A percentile compares a stretch with the other conserved stretches of the same genome.
Conservation (phyloP, 2,888 invertebrate genomes). For the Tetragonisca angustula region DNA sequence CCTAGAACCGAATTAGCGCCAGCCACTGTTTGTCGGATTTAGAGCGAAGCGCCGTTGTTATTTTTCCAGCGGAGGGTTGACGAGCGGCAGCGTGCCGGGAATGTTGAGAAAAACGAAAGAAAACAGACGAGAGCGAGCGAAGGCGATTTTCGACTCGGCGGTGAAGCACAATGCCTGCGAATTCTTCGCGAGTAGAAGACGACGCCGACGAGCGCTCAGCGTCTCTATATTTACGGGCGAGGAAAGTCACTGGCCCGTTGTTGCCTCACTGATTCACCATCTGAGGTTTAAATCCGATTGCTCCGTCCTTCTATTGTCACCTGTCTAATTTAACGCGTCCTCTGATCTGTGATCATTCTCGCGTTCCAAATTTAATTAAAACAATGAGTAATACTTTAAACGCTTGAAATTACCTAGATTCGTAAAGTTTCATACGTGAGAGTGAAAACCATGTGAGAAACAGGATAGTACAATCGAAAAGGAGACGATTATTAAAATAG, state of each 20-base stretch:
- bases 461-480: too few relatives aligned
- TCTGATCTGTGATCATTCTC: neutral
- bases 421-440: too few relatives aligned
- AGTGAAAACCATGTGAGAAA: too few relatives aligned
- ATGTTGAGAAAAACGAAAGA: conserved; percentile 64
- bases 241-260: conserved; percentile 68
- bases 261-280: conserved; percentile 69
- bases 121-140: conserved; percentile 48
- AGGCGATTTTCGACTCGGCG: conserved; percentile 64
- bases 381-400: too few relatives aligned
- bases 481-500: too few relatives aligned
- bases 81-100: conserved; percentile 35
- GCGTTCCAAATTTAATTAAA: too few relatives aligned
- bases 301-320: conserved; percentile 14
- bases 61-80: conserved; percentile 41
- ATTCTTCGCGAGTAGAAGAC: conserved; percentile 64
- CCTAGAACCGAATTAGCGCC: conserved; percentile 24
- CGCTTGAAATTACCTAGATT: too few relatives aligned
- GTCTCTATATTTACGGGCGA: conserved; percentile 71
- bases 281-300: conserved; percentile 44
- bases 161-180: conserved; percentile 68
- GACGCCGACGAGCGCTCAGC: conserved; percentile 58
- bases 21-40: conserved; percentile 46
- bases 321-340: conserved; percentile 13
- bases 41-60: conserved; percentile 51